Conservation (phyloP, 2,113 vertebrate genomes). For the Cryptotis parvus region DNA sequence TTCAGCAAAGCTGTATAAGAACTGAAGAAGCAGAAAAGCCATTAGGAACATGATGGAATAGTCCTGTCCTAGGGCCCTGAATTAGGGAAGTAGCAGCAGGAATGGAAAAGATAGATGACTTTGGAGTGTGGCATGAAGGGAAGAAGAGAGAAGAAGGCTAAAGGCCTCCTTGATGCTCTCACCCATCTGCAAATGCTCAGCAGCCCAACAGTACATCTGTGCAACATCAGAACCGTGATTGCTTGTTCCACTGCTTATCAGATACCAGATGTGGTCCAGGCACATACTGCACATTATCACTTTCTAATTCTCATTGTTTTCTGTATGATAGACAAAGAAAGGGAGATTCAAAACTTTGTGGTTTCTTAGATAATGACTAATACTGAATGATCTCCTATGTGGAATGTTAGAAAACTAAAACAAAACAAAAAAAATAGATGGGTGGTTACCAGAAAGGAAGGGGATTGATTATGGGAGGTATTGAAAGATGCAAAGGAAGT, state of each 20-base stretch:
- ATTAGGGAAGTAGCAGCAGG: not conserved
- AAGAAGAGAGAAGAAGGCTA: not conserved
- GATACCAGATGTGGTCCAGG: not conserved
- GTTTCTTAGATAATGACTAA: not conserved
- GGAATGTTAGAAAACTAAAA: not conserved
- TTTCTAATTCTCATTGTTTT: not conserved
- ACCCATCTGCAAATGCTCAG: not conserved
- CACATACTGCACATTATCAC: accelerated
- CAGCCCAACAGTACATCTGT: accelerated
- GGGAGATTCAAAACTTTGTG: not conserved
- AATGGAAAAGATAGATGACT: not conserved
- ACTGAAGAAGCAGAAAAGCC: not conserved
- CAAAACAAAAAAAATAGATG: not conserved
- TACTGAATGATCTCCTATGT: not conserved
- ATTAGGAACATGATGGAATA: not conserved
- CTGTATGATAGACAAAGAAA: not conserved
- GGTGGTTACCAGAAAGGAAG: not conserved
- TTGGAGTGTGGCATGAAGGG: not conserved
- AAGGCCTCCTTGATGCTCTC: not conserved
- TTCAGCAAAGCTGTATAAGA: not conserved
- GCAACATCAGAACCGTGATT: not conserved
- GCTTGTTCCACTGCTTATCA: not conserved
- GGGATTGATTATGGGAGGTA: not conserved
- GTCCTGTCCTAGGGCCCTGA: not conserved
- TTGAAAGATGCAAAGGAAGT: not conserved